phyloP scores from a whole-genome alignment of 2,888 invertebrate genomes.

The Tubulanus polymorphus region DNA sequence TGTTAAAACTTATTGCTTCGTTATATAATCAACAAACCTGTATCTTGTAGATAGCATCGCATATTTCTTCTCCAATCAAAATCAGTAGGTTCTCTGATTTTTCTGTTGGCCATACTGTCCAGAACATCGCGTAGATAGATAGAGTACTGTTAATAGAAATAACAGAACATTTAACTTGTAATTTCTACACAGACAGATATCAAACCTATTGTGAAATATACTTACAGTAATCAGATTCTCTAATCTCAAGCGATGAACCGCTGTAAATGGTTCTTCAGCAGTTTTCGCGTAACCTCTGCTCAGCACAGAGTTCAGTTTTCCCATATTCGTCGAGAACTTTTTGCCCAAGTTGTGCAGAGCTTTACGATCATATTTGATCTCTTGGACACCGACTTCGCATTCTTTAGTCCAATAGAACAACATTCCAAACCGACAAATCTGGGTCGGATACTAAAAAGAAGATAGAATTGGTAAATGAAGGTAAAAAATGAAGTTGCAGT shows the following conservation, averaged over 20 bases:
- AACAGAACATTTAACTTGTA: too few relatives aligned
- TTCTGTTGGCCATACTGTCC: slow-evolving; percentile 43
- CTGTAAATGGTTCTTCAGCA: slow-evolving; percentile 41
- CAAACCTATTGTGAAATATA: too few relatives aligned
- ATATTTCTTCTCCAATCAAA: slow-evolving; percentile 52
- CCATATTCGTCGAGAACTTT: slow-evolving; percentile 38
- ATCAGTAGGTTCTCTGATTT: slow-evolving; percentile 48
- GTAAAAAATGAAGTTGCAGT: neutral
- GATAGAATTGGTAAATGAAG: neutral
- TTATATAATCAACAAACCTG: slow-evolving; percentile 25
- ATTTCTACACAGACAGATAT: too few relatives aligned
- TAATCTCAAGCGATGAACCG: slow-evolving; percentile 44
- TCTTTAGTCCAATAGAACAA: slow-evolving; percentile 51
- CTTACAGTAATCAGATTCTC: slow-evolving; percentile 50
- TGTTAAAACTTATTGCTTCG: neutral
- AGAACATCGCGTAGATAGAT: slow-evolving; percentile 45
- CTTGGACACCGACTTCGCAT: slow-evolving; percentile 47
- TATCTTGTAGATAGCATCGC: slow-evolving; percentile 42
- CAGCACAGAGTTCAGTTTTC: slow-evolving; percentile 37
- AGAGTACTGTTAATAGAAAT: too few relatives aligned
- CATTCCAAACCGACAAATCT: slow-evolving; percentile 50
- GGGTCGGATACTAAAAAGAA: slow-evolving; percentile 46
- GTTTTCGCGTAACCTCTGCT: slow-evolving; percentile 37
- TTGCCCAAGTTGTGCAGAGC: slow-evolving; percentile 41
- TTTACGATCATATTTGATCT: slow-evolving; percentile 48